phyloP scores from a whole-genome alignment of 2,888 invertebrate genomes.

The Chymomyza caudatula region DNA sequence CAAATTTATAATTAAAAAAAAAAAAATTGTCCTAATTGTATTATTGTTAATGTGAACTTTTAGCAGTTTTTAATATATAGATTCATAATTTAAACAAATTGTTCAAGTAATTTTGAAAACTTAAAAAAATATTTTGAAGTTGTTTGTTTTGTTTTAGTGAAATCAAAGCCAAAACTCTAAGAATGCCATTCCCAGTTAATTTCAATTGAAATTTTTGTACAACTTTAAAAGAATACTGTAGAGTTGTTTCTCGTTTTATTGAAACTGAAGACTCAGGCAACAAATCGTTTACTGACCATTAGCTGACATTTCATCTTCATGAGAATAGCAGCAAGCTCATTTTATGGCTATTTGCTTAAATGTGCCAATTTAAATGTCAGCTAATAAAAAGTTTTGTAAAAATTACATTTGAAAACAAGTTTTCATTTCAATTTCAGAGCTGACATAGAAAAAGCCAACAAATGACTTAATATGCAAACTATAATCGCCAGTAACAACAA shows the following conservation, averaged over 20 bases:
- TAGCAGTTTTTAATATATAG: too few relatives aligned
- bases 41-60: too few relatives aligned
- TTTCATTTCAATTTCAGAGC: conserved; percentile 41
- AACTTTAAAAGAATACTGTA: too few relatives aligned
- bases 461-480: conserved; percentile 51
- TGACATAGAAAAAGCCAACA: conserved; percentile 51
- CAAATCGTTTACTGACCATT: background rate
- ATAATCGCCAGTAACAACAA: conserved; percentile 16
- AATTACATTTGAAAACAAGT: conserved; percentile 50
- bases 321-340: conserved; percentile 8
- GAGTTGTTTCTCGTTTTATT: background rate
- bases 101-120: too few relatives aligned
- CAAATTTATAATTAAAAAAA: too few relatives aligned
- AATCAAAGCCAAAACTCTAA: too few relatives aligned
- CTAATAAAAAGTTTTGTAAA: conserved; percentile 51
- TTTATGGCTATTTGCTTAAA: conserved; percentile 65
- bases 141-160: too few relatives aligned
- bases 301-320: background rate
- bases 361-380: conserved; percentile 67
- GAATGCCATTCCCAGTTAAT: too few relatives aligned
- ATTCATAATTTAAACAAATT: too few relatives aligned
- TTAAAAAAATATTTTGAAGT: too few relatives aligned
- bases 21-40: too few relatives aligned
- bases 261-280: conserved; percentile 1
- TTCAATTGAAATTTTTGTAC: background rate